phyloP scores from a whole-genome alignment of 1,140 invertebrate genomes.

The Uloborus diversus region DNA sequence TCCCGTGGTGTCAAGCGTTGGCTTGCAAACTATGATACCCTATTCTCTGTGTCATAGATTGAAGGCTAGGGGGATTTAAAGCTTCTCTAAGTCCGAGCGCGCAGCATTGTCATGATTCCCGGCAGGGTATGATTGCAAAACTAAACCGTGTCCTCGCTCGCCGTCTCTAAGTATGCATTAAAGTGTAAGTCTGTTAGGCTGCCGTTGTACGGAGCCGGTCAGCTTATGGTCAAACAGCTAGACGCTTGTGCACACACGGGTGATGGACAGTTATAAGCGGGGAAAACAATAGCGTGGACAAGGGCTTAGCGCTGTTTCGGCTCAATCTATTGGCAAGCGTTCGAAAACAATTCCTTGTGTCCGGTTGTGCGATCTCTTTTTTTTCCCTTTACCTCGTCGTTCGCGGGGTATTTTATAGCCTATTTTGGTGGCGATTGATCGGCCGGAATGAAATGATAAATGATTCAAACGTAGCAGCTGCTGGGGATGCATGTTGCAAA shows the following conservation, averaged over 20 bases:
- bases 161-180: conserved; percentile 49
- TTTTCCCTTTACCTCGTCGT: too few relatives aligned
- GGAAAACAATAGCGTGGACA: conserved; percentile 21
- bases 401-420: too few relatives aligned
- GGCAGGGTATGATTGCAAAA: conserved; percentile 41
- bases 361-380: too few relatives aligned
- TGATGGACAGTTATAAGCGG: conserved; percentile 51
- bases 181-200: conserved; percentile 51
- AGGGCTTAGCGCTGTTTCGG: too few relatives aligned
- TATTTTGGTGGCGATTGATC: too few relatives aligned
- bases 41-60: background rate
- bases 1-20: conserved; percentile 1
- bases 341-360: too few relatives aligned
- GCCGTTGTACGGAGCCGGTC: background rate
- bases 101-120: background rate
- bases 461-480: too few relatives aligned
- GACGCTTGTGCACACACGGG: conserved; percentile 25
- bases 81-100: conserved; percentile 26
- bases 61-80: conserved; percentile 3
- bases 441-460: too few relatives aligned
- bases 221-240: conserved; percentile 44
- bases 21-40: background rate
- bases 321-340: too few relatives aligned
- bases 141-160: conserved; percentile 23
- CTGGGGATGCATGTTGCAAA: too few relatives aligned